Percentiles rank a stretch among this genome's conserved stretches.
Evolutionary conservation across 2,113 vertebrate species (phyloP).

Genomic region (Alosa alosa): DNA sequence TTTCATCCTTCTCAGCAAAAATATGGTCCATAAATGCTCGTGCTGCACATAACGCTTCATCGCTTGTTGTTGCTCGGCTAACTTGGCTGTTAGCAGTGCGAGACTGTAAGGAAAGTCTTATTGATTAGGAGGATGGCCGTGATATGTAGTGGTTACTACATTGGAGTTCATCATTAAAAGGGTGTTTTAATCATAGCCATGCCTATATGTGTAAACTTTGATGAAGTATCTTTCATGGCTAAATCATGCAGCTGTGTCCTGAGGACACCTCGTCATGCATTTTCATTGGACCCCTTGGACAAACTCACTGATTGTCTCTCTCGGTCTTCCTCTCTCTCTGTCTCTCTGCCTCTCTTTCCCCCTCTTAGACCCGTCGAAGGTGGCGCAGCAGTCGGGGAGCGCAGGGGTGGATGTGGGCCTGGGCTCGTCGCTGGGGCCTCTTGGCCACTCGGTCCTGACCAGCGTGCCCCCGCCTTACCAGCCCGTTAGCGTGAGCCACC

Average conservation of each 20-base stretch:
- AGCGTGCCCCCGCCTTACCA: constrained; percentile 87
- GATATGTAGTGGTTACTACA: not conserved
- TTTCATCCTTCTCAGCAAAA: not conserved
- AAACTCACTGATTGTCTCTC: not conserved
- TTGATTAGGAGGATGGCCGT: no score
- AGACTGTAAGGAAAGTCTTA: not conserved
- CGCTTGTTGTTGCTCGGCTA: not conserved
- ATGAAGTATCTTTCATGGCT: no score
- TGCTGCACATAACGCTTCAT: not conserved
- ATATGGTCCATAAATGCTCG: not conserved
- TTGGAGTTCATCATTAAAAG: not conserved
- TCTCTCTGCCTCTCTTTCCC: constrained; percentile 8
- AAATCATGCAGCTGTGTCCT: no score
- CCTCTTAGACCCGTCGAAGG: constrained; percentile 77
- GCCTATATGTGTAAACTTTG: no score
- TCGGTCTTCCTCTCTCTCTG: not conserved
- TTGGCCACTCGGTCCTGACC: constrained; percentile 67
- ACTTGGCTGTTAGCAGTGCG: not conserved
- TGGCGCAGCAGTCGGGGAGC: constrained; percentile 73
- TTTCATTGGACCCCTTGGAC: no score
- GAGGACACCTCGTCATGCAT: no score
- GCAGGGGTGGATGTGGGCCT: constrained; percentile 78
- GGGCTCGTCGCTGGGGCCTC: constrained; percentile 64
- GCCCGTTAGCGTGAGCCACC: constrained; percentile 83
- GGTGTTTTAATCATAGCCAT: not conserved